These are phyloP conservation scores for Centrocercus urophasianus DNA, from an alignment of 2,113 vertebrate genomes.

Conservation along the genomic window DNA sequence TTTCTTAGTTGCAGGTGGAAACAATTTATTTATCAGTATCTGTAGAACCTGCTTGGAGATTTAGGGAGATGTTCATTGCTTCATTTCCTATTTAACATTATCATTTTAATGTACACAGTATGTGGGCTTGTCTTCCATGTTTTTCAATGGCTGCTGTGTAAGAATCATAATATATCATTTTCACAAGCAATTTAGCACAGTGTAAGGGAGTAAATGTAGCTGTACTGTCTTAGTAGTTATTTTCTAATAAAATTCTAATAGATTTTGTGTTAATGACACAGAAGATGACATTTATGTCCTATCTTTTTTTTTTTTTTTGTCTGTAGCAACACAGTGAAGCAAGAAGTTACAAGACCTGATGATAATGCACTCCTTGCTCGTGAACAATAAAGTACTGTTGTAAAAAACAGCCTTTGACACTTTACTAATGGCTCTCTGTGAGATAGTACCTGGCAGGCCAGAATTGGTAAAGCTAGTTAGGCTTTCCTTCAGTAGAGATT, in stretches of 20 bases:
- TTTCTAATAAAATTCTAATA: slow-evolving; percentile 72
- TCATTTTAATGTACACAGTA: slow-evolving; percentile 56
- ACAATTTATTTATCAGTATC: background rate
- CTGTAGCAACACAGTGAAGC: slow-evolving; percentile 11
- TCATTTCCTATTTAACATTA: slow-evolving; percentile 47
- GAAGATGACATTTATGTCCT: slow-evolving; percentile 61
- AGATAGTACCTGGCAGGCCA: slow-evolving; percentile 39
- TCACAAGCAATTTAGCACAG: slow-evolving; percentile 72
- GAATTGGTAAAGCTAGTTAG: slow-evolving; percentile 14
- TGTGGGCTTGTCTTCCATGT: slow-evolving; percentile 56
- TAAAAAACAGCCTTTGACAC: slow-evolving; percentile 42
- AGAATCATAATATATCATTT: slow-evolving; percentile 61
- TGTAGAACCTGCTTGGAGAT: slow-evolving; percentile 18
- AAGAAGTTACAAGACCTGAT: slow-evolving; percentile 39
- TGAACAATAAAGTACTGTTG: slow-evolving; percentile 16
- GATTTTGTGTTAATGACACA: slow-evolving; percentile 68
- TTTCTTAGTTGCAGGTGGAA: slow-evolving; percentile 4
- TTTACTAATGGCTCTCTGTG: background rate
- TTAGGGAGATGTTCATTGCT: slow-evolving; percentile 43
- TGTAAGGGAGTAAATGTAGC: slow-evolving; percentile 60
- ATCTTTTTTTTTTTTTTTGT: background rate
- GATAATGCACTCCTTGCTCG: slow-evolving; percentile 24
- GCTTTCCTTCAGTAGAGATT: background rate
- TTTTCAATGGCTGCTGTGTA: slow-evolving; percentile 32
- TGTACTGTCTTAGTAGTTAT: slow-evolving; percentile 61